A percentile compares a stretch with the other conserved stretches of the same genome.
Evolutionary conservation across 2,888 invertebrate genomes (phyloP).

Genomic region (Tricholauxania praeusta): DNA sequence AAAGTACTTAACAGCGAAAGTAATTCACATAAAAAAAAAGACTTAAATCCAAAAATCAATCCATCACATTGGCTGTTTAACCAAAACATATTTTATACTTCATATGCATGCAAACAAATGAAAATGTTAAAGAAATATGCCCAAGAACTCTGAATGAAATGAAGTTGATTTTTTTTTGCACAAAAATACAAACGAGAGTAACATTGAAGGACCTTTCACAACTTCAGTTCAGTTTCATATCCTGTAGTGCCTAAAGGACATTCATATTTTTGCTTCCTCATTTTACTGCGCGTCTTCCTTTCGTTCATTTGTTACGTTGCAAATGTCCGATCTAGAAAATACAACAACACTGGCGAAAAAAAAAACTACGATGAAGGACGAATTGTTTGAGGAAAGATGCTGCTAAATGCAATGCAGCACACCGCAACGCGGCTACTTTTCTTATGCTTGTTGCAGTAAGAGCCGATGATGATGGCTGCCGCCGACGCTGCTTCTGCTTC

Average conservation of each 20-base stretch:
- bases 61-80: not conserved
- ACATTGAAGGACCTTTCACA: constrained; percentile 13
- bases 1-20: no score
- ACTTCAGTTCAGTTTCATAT: constrained; percentile 24
- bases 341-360: constrained; percentile 4
- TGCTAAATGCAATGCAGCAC: not conserved
- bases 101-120: not conserved
- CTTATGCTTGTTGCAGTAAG: not conserved
- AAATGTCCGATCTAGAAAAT: constrained; percentile 3
- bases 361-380: constrained; percentile 8
- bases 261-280: constrained; percentile 38
- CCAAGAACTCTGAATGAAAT: constrained; percentile 19
- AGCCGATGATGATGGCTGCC: not conserved
- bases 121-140: constrained; percentile 10
- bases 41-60: not conserved
- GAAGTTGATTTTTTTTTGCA: constrained; percentile 12
- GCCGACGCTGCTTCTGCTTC: not conserved
- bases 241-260: constrained; percentile 33
- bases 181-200: constrained; percentile 31
- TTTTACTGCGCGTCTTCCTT: not conserved
- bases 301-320: constrained; percentile 21
- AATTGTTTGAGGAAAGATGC: constrained; percentile 9
- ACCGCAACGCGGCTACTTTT: not conserved
- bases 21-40: not conserved
- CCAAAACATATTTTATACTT: not conserved